A percentile compares a stretch with the other conserved stretches of the same genome.
These are phyloP conservation scores for Patiria pectinifera DNA, from an alignment of 53 echinoderm and acorn worm species.

Conservation along the genomic window DNA sequence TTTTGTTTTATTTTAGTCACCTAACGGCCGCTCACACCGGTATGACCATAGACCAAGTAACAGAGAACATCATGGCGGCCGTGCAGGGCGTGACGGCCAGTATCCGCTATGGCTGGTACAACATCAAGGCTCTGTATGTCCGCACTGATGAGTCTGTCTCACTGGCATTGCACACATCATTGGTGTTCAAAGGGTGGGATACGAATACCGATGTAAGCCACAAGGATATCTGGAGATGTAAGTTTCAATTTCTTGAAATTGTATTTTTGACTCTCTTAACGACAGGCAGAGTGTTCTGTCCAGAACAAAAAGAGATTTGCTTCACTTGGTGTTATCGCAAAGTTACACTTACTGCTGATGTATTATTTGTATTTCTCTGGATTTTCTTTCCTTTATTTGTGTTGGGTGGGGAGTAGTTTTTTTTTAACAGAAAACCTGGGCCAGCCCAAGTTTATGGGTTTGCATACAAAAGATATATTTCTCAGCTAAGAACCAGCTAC, in stretches of 20 bases:
- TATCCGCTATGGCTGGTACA: conserved; percentile 80
- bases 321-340: too few species aligned
- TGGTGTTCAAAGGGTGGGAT: conserved; percentile 79
- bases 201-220: conserved; percentile 15
- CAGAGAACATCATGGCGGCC: conserved; percentile 83
- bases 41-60: conserved; percentile 73
- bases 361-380: too few species aligned
- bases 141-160: conserved; percentile 83
- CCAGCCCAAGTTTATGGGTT: too few species aligned
- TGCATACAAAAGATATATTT: too few species aligned
- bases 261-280: too few species aligned
- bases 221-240: conserved; percentile 68
- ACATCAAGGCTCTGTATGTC: conserved; percentile 88
- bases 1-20: conserved; percentile 49
- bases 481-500: too few species aligned
- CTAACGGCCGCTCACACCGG: conserved; percentile 71
- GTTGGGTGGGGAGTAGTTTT: too few species aligned
- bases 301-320: too few species aligned
- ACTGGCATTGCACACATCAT: conserved; percentile 81
- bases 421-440: too few species aligned
- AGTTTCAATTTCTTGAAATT: conserved; percentile 4
- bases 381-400: too few species aligned
- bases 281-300: too few species aligned
- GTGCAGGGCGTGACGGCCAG: conserved; percentile 60
- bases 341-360: too few species aligned